Evolutionary conservation across 2,888 invertebrate species (phyloP), one percentile per base, ranked within the genome.

Genomic region (Apotomis capreana): DNA sequence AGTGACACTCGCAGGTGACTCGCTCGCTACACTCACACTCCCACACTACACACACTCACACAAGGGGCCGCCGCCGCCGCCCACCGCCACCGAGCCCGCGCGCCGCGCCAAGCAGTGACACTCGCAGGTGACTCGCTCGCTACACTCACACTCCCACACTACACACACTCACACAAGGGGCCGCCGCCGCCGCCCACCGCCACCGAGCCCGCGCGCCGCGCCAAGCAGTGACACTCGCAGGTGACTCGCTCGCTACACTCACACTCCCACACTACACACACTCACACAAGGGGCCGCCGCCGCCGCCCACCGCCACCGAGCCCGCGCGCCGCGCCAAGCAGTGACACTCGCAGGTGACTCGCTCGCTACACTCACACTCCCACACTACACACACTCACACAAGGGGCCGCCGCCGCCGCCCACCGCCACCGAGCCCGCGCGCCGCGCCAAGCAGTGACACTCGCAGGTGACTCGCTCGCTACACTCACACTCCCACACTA

Each of bases 351-450:
- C 15, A 76, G 78, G 69, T 69, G 15, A 37, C 46, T 8, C 46
- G 9, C 46, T 46, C 3, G 46, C 15, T 15, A 15, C 15, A 15
- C 15, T 15, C 15, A 1, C 15, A 15, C 15, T 15, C 15, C 15
- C 15, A 15, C 15, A 15, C 15, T 15, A 15, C 15, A 15, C 15
- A 15, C 15, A 15, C 15, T 15, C 98, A 81, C 96, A 97, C 86
- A 96, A 98, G 83, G 99, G 99, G 0, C 98, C 15, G 15, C 15
- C 15, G 15, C 15, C 15, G 15, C 15, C 15, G 15, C 15, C 15
- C 15, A 15, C 99, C 58, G 99, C 99, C 72, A 98, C 98, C n/a
- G 99, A 98, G 89, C 98, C 98, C 52, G 95, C 96, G 68, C 94
- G 98, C 69, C 94, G 98, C 82, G 90, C 94, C 76, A 94, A 92